Evolutionary conservation across 2,888 invertebrate species (phyloP).

Genomic region (Amphipoea lucens): DNA sequence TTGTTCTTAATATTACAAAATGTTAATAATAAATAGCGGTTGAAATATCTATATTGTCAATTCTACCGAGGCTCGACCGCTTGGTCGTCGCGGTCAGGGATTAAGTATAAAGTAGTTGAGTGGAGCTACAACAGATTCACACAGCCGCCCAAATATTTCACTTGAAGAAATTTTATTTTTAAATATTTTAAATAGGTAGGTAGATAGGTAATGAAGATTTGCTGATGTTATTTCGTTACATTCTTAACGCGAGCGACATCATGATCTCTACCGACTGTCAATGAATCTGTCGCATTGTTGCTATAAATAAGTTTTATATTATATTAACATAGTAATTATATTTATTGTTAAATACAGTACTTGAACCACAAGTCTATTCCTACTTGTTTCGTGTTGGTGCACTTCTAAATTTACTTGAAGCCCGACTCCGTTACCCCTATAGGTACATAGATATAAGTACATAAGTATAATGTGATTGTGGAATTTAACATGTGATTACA

Average conservation of each 20-base stretch:
- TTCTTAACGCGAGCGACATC: not conserved
- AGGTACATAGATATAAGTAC: conserved; percentile 77
- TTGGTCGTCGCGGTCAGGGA: conserved; percentile 70
- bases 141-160: conserved; percentile 30
- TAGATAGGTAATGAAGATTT: not conserved
- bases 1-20: conserved; percentile 82
- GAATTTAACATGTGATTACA: conserved; percentile 89
- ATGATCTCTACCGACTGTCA: conserved; percentile 33
- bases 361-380: conserved; percentile 85
- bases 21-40: conserved; percentile 80
- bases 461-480: conserved; percentile 80
- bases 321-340: conserved; percentile 77
- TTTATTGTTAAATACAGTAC: conserved; percentile 84
- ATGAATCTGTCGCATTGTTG: conserved; percentile 77
- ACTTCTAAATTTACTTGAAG: conserved; percentile 86
- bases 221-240: not conserved
- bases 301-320: conserved; percentile 76
- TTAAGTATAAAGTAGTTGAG: conserved; percentile 70
- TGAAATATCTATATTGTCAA: conserved; percentile 88
- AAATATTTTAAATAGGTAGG: not conserved
- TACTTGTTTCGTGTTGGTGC: conserved; percentile 89
- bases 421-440: conserved; percentile 80
- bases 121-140: conserved; percentile 77
- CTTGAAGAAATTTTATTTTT: not conserved
- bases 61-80: conserved; percentile 83